Percentiles rank a stretch among this genome's conserved stretches.
Conservation (phyloP, 2,797 vertebrate species). For the Perdix hodgsoniae region DNA sequence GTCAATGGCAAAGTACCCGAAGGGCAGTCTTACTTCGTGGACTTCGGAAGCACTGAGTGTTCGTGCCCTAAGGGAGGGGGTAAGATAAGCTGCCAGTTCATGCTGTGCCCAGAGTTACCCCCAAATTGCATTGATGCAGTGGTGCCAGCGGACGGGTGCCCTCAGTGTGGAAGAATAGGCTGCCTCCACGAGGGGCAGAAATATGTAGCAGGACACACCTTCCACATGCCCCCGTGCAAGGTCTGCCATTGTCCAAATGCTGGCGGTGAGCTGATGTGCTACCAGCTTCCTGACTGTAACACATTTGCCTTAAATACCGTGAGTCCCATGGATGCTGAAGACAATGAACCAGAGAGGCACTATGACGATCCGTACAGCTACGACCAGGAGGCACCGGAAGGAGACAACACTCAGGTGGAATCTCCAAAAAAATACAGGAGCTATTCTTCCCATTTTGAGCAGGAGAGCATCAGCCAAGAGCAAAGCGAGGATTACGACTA, state of each 20-base stretch:
- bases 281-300: conserved; percentile 87
- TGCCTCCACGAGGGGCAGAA: conserved; percentile 86
- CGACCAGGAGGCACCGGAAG: conserved; percentile 81
- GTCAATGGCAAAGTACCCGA: conserved; percentile 90
- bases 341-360: conserved; percentile 63
- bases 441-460: conserved; percentile 41
- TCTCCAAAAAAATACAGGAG: conserved; percentile 68
- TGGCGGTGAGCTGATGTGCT: conserved; percentile 93
- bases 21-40: conserved; percentile 94
- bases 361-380: conserved; percentile 82
- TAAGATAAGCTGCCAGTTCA: conserved; percentile 93
- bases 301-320: conserved; percentile 42
- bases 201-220: conserved; percentile 90
- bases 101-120: conserved; percentile 92
- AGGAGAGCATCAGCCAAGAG: conserved; percentile 69
- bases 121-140: conserved; percentile 90
- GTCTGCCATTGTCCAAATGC: conserved; percentile 92
- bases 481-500: conserved; percentile 82
- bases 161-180: conserved; percentile 89
- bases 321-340: conserved; percentile 76
- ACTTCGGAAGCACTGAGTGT: conserved; percentile 96
- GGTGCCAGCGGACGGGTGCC: conserved; percentile 87
- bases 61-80: conserved; percentile 91
- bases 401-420: conserved; percentile 61
- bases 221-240: conserved; percentile 87